Evolutionary conservation across 37 sponge, comb jelly and placozoan species (phyloP).

Genomic region (Cladorhizidae sp.): DNA sequence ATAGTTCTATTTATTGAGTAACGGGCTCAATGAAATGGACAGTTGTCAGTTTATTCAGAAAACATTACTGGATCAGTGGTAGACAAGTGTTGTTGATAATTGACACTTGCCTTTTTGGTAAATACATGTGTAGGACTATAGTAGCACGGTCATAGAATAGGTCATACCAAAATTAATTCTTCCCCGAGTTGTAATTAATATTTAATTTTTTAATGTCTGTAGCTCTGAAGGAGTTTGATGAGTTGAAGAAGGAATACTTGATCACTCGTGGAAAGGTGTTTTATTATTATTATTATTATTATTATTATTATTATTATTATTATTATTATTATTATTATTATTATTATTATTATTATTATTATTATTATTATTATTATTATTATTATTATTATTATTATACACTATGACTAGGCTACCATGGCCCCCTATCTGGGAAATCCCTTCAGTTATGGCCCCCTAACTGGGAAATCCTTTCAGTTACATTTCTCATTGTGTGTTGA

Average conservation of each 20-base stretch:
- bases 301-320: too few relatives aligned
- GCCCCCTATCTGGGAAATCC: too few relatives aligned
- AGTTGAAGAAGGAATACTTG: constrained; percentile 45
- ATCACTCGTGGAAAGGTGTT: constrained; percentile 43
- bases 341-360: too few relatives aligned
- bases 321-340: too few relatives aligned
- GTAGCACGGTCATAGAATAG: neutral
- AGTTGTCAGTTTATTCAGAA: neutral
- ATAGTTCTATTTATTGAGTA: too few relatives aligned
- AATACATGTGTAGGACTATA: neutral
- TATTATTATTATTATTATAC: too few relatives aligned
- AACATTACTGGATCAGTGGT: neutral
- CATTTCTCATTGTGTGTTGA: too few relatives aligned
- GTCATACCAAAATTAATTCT: neutral
- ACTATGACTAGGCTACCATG: too few relatives aligned
- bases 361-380: too few relatives aligned
- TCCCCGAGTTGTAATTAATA: neutral
- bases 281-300: too few relatives aligned
- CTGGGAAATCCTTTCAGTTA: too few relatives aligned
- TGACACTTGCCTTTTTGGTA: neutral
- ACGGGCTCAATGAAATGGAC: neutral
- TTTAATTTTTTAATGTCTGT: neutral
- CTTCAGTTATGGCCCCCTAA: too few relatives aligned
- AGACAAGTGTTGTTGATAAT: neutral
- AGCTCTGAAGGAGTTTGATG: constrained; percentile 75